Evolutionary conservation across 2,888 invertebrate genomes (phyloP).

Genomic region (Luffia ferchaultella): DNA sequence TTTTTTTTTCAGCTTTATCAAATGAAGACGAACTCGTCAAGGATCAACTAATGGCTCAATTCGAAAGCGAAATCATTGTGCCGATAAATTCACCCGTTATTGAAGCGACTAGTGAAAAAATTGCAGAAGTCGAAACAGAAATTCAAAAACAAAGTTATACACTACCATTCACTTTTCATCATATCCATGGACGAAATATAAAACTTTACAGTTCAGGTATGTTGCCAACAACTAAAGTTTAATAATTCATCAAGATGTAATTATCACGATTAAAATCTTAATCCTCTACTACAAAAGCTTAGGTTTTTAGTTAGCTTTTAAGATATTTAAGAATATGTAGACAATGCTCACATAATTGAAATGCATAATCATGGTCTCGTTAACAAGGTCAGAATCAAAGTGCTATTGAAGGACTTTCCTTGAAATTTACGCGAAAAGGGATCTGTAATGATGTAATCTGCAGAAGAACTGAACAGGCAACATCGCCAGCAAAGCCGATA

Average conservation of each 20-base stretch:
- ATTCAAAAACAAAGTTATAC: constrained; percentile 19
- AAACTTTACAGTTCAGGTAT: constrained; percentile 63
- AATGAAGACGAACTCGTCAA: not conserved
- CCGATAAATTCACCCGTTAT: not conserved
- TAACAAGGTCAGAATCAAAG: no score
- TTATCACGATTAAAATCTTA: no score
- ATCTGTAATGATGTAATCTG: no score
- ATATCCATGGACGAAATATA: constrained; percentile 85
- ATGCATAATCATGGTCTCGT: not conserved
- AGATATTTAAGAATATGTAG: not conserved
- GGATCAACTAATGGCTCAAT: not conserved
- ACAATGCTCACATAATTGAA: not conserved
- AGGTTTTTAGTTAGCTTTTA: no score
- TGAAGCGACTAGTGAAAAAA: not conserved
- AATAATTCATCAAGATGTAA: no score
- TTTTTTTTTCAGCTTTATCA: not conserved
- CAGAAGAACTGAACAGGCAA: no score
- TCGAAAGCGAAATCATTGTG: not conserved
- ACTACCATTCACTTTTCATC: constrained; percentile 75
- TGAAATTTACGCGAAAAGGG: no score
- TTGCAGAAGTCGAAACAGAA: not conserved
- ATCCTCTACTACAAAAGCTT: no score
- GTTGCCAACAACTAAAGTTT: no score
- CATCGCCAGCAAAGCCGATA: no score
- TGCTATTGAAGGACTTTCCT: no score